Conservation (phyloP, 2,888 invertebrate species). For the Mythimna loreyi region DNA sequence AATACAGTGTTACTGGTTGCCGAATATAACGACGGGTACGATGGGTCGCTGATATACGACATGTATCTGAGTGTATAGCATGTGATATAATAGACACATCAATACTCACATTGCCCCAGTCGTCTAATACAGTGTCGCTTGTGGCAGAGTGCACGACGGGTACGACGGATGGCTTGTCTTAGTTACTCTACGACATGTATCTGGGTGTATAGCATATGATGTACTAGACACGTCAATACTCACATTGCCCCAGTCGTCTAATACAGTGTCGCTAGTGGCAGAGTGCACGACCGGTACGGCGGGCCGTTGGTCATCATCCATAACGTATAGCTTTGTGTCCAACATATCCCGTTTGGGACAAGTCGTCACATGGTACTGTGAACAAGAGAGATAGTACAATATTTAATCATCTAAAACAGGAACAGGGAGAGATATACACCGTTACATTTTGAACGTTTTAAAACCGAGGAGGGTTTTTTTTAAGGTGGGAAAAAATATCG, state of each 20-base stretch:
- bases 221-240: not conserved
- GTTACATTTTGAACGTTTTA: too few species aligned
- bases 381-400: conserved; percentile 7
- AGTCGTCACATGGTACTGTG: conserved; percentile 76
- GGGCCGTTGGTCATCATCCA: conserved; percentile 75
- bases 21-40: not conserved
- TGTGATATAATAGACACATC: too few species aligned
- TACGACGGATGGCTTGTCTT: conserved; percentile 47
- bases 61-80: too few species aligned
- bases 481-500: too few species aligned
- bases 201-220: not conserved
- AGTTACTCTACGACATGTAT: not conserved
- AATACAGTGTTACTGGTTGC: too few species aligned
- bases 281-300: too few species aligned
- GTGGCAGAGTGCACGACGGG: conserved; percentile 36
- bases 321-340: conserved; percentile 73
- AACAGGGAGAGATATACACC: too few species aligned
- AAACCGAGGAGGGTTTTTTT: too few species aligned
- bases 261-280: not conserved
- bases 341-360: conserved; percentile 77
- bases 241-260: not conserved
- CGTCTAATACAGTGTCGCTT: not conserved
- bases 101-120: conserved; percentile 35
- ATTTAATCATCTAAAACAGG: not conserved
- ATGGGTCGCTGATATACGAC: too few species aligned